Conservation (phyloP, 2,888 invertebrate species). For the Boloria selene region DNA sequence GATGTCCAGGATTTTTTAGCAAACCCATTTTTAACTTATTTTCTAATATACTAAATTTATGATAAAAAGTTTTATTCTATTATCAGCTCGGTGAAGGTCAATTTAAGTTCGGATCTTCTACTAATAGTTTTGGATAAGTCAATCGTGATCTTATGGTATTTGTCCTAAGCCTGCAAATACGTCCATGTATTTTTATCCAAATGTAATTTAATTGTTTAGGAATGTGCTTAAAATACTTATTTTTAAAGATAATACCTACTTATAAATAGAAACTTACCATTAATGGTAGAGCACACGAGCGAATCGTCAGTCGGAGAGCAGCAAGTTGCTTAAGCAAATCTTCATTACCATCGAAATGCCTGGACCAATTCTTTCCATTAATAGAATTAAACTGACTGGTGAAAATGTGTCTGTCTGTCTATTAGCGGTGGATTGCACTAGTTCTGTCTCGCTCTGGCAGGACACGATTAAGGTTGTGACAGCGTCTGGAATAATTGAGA, state of each 20-base stretch:
- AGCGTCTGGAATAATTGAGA: constrained; percentile 29
- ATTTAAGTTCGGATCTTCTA: too few relatives aligned
- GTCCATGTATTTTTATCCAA: too few relatives aligned
- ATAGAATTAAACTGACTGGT: constrained; percentile 33
- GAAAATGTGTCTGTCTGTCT: constrained; percentile 31
- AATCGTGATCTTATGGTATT: too few relatives aligned
- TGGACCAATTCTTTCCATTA: constrained; percentile 45
- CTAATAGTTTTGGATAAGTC: too few relatives aligned
- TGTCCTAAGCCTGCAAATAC: too few relatives aligned
- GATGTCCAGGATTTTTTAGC: too few relatives aligned
- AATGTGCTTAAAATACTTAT: too few relatives aligned
- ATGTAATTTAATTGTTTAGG: too few relatives aligned
- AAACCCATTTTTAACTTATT: too few relatives aligned
- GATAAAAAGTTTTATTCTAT: too few relatives aligned
- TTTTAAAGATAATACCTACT: background rate
- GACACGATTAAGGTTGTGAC: constrained; percentile 23
- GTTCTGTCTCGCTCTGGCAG: constrained; percentile 38
- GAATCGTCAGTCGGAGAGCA: constrained; percentile 41
- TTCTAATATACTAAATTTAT: too few relatives aligned
- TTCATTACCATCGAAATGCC: constrained; percentile 43
- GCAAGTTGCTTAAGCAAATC: constrained; percentile 34
- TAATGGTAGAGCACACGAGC: constrained; percentile 38
- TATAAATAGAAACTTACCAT: constrained; percentile 41
- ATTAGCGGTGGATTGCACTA: constrained; percentile 24
- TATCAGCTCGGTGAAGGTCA: too few relatives aligned